Evolutionary conservation across 2,888 invertebrate genomes (phyloP), one percentile per base, ranked within the genome.

Genomic region (Eulithis testata): DNA sequence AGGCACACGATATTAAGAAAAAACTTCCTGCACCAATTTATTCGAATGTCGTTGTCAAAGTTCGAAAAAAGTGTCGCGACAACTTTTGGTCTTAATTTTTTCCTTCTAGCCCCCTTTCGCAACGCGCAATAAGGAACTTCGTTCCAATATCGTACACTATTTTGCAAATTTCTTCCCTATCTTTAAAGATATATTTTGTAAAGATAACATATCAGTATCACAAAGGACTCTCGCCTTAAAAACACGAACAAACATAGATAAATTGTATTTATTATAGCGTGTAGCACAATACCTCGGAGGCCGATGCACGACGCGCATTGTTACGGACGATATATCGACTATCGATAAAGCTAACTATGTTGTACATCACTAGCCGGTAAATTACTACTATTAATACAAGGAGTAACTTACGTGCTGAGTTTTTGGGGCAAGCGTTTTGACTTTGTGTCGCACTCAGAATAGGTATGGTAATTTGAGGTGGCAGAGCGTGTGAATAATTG

Each of bases 281-380:
- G 51, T 44, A n/a, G 50, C 65, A 70, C 68, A 61, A 63, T 66
- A 57, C 65, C 60, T 60, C 27, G 27, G 55, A 54, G 55, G 68
- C 66, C 57, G 47, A 62, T 58, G 59, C 51, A 62, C 44, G 14
- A 62, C 44, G 14, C 52, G 53, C 59, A 72, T 72, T 72, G 72
- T 72, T 57, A 47, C 36, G 52, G 49, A 63, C 67, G 43, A 62
- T 70, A 58, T 67, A 67, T 67, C 65, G 66, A 66, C 63, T 68
- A 62, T 68, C 68, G 70, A 65, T 70, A 65, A 63, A 66, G 44
- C 55, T 44, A 63, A 63, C 57, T 67, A 60, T 43, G 61, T 31
- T 70, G 57, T 66, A 61, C 70, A 65, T 66, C 68, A 71, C 68
- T 69, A 64, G 43, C 1, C 45, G 43, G 40, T 54, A 60, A 60